Evolutionary conservation across 2,113 vertebrate genomes (phyloP).

Genomic region (Shinisaurus crocodilurus): DNA sequence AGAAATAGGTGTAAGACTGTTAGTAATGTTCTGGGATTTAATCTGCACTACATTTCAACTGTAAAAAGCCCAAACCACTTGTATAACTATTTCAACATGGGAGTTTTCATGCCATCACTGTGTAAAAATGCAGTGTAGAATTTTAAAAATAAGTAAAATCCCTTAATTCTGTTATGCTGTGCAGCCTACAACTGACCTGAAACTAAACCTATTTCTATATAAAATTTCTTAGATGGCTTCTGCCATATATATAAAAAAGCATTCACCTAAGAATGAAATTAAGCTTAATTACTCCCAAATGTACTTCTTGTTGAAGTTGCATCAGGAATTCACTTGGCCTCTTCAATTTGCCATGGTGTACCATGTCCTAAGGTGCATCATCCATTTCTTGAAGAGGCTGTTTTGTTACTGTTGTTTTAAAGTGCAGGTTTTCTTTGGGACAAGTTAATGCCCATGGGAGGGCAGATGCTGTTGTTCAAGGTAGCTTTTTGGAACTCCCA

Average conservation of each 20-base stretch:
- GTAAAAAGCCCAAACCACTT: slow-evolving; percentile 42
- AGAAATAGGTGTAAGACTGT: neutral
- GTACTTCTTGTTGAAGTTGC: neutral
- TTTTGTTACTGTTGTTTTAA: slow-evolving; percentile 27
- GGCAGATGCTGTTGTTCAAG: slow-evolving; percentile 44
- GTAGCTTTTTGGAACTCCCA: slow-evolving; percentile 51
- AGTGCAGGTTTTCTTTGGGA: slow-evolving; percentile 41
- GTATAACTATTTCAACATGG: slow-evolving; percentile 42
- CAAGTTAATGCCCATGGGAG: neutral
- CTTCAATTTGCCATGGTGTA: neutral
- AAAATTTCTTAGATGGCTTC: neutral
- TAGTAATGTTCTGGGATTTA: neutral
- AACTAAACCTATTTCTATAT: slow-evolving; percentile 34
- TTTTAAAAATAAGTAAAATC: neutral
- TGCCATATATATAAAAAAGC: neutral
- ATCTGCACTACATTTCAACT: neutral
- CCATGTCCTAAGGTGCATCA: slow-evolving; percentile 12
- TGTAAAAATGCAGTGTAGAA: neutral
- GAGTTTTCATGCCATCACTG: slow-evolving; percentile 12
- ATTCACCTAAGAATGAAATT: neutral
- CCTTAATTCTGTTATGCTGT: slow-evolving; percentile 6
- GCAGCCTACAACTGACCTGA: neutral
- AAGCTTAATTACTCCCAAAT: slow-evolving; percentile 8
- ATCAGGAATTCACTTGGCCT: neutral
- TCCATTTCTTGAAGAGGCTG: neutral